A percentile compares a stretch with the other conserved stretches of the same genome.
These are phyloP conservation scores for Rotaria socialis DNA, from an alignment of 2,888 invertebrate genomes.

Conservation along the genomic window DNA sequence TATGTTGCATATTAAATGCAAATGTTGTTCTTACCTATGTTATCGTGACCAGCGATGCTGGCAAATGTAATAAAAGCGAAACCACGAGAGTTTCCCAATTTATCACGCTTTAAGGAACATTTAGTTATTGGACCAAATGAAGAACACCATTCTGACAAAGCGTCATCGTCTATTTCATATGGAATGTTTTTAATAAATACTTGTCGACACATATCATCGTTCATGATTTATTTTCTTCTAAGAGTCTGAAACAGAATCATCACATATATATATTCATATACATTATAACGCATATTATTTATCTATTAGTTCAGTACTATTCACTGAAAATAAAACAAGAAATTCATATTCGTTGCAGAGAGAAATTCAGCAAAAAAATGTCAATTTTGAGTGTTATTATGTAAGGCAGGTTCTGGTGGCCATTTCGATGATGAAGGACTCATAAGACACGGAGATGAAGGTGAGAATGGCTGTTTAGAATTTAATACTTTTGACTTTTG, in stretches of 20 bases:
- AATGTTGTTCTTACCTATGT: background rate
- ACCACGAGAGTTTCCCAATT: background rate
- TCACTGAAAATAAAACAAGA: background rate
- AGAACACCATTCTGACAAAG: background rate
- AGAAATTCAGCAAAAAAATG: background rate
- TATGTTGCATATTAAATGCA: too few species aligned
- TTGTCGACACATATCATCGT: background rate
- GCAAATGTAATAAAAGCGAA: background rate
- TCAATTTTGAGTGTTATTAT: background rate
- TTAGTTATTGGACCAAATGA: background rate
- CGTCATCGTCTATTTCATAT: background rate
- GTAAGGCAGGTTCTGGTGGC: background rate
- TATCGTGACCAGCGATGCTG: background rate
- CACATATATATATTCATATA: too few species aligned
- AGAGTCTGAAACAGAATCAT: background rate
- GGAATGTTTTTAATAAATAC: background rate
- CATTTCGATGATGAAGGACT: background rate
- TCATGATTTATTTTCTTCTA: background rate
- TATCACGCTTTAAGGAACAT: background rate
- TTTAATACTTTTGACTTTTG: background rate
- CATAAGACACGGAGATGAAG: background rate
- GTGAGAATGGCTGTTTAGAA: background rate
- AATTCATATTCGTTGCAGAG: background rate
- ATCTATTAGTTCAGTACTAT: background rate
- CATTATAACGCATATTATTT: too few species aligned